phyloP scores from a whole-genome alignment of 2,888 invertebrate genomes.

The Itoplectis maculator region DNA sequence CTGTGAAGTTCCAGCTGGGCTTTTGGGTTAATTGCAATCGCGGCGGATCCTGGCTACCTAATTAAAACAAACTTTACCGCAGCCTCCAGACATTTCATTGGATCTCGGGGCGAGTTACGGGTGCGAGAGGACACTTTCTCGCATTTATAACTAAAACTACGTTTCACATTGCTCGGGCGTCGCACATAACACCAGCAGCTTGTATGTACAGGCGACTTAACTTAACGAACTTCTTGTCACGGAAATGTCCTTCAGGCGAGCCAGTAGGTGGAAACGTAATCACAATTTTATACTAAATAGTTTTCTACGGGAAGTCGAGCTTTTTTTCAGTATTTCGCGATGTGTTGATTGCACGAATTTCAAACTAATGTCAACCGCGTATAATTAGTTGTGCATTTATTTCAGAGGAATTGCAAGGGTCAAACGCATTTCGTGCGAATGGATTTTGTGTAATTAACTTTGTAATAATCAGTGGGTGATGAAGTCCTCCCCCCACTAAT shows the following conservation, averaged over 20 bases:
- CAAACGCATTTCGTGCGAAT: background rate
- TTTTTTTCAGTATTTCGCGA: too few relatives aligned
- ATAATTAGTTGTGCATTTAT: too few relatives aligned
- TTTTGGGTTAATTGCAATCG: slow-evolving; percentile 62
- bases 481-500: background rate
- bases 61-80: slow-evolving; percentile 64
- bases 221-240: slow-evolving; percentile 29
- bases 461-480: background rate
- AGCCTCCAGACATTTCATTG: slow-evolving; percentile 58
- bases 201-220: background rate
- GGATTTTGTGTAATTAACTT: background rate
- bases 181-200: background rate
- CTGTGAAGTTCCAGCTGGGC: slow-evolving; percentile 23
- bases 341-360: too few relatives aligned
- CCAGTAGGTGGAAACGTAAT: background rate
- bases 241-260: background rate
- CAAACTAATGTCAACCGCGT: too few relatives aligned
- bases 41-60: slow-evolving; percentile 35
- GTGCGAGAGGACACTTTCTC: background rate
- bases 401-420: too few relatives aligned
- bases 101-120: slow-evolving; percentile 9
- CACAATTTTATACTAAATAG: background rate
- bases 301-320: background rate
- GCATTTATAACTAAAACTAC: slow-evolving; percentile 19
- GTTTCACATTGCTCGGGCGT: background rate